Evolutionary conservation across 2,113 vertebrate species (phyloP).

Genomic region (pig (Sus scrofa)): T2T-Sscrofa CM000826.6:56952501-56953000

Average conservation of each 20-base stretch:
- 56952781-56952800: neutral
- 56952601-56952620: constrained; percentile 19
- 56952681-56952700: neutral
- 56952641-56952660: neutral
- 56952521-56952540: neutral
- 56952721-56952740: neutral
- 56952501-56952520: neutral
- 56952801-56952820: neutral
- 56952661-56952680: constrained; percentile 35
- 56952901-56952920: neutral
- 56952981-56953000: neutral
- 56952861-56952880: neutral
- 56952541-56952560: neutral
- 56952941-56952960: neutral
- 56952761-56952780: neutral
- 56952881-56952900: neutral
- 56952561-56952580: neutral
- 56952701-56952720: neutral
- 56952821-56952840: fast-evolving
- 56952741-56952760: neutral
- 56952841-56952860: neutral
- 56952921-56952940: neutral
- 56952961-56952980: neutral
- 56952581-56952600: constrained; percentile 4
- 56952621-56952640: neutral